phyloP scores from a whole-genome alignment of 2,797 vertebrate species.

The Amblyopsis hoosieri region DNA sequence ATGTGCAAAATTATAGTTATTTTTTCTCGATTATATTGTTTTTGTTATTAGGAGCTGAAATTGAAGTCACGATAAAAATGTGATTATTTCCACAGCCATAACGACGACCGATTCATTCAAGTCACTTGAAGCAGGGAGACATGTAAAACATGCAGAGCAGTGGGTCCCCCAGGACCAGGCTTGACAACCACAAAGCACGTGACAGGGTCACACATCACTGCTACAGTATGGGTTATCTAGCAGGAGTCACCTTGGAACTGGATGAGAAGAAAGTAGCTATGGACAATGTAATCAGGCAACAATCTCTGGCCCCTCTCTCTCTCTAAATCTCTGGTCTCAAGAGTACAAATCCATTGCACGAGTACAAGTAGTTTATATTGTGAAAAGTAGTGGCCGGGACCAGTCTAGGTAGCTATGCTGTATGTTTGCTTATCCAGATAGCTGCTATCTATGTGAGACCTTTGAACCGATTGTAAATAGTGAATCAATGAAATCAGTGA shows the following conservation, averaged over 20 bases:
- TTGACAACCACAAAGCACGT: too few relatives aligned
- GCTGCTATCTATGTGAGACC: constrained; percentile 12
- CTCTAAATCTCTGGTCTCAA: background rate
- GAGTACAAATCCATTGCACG: too few relatives aligned
- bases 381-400: background rate
- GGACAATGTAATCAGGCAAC: too few relatives aligned
- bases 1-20: too few relatives aligned
- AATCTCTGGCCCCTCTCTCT: background rate
- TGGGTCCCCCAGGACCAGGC: too few relatives aligned
- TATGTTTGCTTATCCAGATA: constrained; percentile 6
- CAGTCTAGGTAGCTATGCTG: constrained; percentile 3
- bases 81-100: too few relatives aligned
- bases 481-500: background rate
- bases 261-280: background rate
- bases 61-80: too few relatives aligned
- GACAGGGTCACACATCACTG: constrained; percentile 2
- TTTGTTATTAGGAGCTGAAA: too few relatives aligned
- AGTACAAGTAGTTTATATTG: background rate
- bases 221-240: background rate
- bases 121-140: too few relatives aligned
- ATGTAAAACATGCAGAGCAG: too few relatives aligned
- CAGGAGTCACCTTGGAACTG: background rate
- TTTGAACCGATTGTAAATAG: constrained; percentile 38
- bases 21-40: too few relatives aligned
- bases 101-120: too few relatives aligned